Conservation (phyloP, 1,140 invertebrate species). For the Spodoptera frugiperda region DNA sequence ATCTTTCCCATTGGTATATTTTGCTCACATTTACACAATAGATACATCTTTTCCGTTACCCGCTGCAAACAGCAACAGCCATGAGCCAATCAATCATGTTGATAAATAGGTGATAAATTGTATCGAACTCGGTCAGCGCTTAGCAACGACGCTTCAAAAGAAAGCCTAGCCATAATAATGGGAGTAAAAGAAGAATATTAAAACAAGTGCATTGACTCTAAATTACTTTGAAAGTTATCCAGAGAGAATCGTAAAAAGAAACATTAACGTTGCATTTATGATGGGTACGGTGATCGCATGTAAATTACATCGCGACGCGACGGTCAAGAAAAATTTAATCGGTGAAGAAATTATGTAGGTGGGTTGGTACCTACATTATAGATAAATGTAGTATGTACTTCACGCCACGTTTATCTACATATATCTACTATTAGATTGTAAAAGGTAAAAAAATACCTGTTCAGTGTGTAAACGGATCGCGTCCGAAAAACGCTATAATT, state of each 20-base stretch:
- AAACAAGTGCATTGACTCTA: slow-evolving; percentile 26
- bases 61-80: too few species aligned
- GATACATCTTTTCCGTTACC: too few species aligned
- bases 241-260: slow-evolving; percentile 35
- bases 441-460: too few species aligned
- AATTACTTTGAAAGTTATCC: slow-evolving; percentile 30
- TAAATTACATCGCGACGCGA: slow-evolving; percentile 25
- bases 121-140: slow-evolving; percentile 6
- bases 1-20: too few species aligned
- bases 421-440: too few species aligned
- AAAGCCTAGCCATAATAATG: neutral
- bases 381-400: too few species aligned
- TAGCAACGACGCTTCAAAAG: slow-evolving; percentile 2
- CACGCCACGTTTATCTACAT: too few species aligned
- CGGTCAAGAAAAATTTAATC: slow-evolving; percentile 22
- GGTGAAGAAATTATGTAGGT: neutral
- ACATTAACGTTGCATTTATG: slow-evolving; percentile 33
- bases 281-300: slow-evolving; percentile 21
- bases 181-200: slow-evolving; percentile 16
- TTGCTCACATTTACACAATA: too few species aligned
- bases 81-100: too few species aligned
- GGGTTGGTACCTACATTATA: too few species aligned
- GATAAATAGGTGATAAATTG: neutral
- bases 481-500: too few species aligned
- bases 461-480: too few species aligned